phyloP scores from a whole-genome alignment of 2,888 invertebrate genomes.

The Parelbella ahira region DNA sequence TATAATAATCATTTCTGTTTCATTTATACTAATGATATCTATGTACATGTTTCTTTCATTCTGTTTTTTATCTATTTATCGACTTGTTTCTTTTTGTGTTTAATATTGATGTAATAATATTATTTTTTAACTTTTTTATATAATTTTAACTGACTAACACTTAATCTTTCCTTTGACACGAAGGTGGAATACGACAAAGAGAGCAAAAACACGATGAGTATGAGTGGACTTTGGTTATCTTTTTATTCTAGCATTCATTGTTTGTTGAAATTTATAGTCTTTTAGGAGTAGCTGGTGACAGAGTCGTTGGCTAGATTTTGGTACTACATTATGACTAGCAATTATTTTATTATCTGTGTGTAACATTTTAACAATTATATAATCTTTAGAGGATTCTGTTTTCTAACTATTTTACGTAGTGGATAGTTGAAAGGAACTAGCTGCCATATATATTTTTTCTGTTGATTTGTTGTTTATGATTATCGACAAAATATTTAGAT shows the following conservation, averaged over 20 bases:
- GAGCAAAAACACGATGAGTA: slow-evolving; percentile 52
- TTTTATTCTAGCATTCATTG: slow-evolving; percentile 17
- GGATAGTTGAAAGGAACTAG: no score
- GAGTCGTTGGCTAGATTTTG: slow-evolving; percentile 12
- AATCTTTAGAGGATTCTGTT: neutral
- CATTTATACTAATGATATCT: no score
- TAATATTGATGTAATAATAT: neutral
- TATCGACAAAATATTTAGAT: no score
- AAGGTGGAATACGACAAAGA: slow-evolving; percentile 47
- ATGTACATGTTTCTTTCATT: no score
- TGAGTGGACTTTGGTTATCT: slow-evolving; percentile 34
- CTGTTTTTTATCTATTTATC: no score
- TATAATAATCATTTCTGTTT: no score
- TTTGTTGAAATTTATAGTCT: slow-evolving; percentile 15
- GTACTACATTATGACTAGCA: slow-evolving; percentile 4
- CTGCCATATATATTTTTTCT: no score
- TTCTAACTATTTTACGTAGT: no score
- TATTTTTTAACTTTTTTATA: neutral
- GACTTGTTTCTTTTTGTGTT: neutral
- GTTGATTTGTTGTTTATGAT: no score
- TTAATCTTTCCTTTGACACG: slow-evolving; percentile 41
- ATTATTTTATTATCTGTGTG: neutral
- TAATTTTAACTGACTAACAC: slow-evolving; percentile 24
- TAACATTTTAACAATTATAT: neutral
- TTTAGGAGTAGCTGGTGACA: slow-evolving; percentile 17